Evolutionary conservation across 2,888 invertebrate species (phyloP), one percentile per base, ranked within the genome.

Genomic region (Calameuta filiformis): DNA sequence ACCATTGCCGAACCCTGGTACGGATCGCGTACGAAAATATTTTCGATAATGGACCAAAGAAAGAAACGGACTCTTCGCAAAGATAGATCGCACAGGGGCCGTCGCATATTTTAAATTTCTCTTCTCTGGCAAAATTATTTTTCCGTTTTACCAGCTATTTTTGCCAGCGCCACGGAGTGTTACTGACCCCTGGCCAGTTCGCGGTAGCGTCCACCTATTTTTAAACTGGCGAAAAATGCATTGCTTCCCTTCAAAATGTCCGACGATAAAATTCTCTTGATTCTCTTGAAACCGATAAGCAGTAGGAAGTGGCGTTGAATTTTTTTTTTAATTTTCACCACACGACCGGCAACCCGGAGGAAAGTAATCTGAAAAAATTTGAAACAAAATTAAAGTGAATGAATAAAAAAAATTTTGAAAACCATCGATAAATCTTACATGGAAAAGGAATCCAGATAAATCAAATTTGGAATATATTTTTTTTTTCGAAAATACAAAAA

Each of bases 131-230:
- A 83, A 84, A 87, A 87, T 87, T 84, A 86, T 88, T 87, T 83
- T 87, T 85, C 85, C 84, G 83, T 86, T 88, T 87, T 83, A 85
- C 81, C 81, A 79, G 88, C 88, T 90, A 90, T 90, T 90, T 89
- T 90, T 87, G 87, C 76, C 76, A 68, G 80, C 86, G 83, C 87
- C 87, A 85, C 86, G 88, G 78, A 56, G 88, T 90, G 91, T 91
- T 87, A 91, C 88, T 91, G 91, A 91, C 91, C 91, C 89, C 90
- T 91, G 91, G 91, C 89, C 90, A 91, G 91, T 91, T 86, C 85
- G 79, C 79, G 77, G 82, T 81, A 82, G 86, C 85, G 86, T 84
- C 86, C 87, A 85, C 85, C 87, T 90, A 90, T 91, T 91, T 91
- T 90, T 91, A 89, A 90, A 88, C 88, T 79, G 35, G 75, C 85